phyloP scores from a whole-genome alignment of 2,888 invertebrate species.

The Pristionchus arcanus region DNA sequence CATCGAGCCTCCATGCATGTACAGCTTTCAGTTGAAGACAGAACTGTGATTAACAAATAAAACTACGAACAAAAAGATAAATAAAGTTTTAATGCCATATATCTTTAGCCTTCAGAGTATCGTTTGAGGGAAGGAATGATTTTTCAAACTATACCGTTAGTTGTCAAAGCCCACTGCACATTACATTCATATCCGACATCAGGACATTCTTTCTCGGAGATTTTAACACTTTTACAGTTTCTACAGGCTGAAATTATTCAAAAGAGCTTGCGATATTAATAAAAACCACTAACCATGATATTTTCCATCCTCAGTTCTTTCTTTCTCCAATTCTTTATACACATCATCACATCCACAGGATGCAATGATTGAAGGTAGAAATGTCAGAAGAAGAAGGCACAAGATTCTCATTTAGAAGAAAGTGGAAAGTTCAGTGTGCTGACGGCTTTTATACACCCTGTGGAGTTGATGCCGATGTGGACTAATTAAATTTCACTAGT shows the following conservation, averaged over 20 bases:
- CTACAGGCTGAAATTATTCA: not conserved
- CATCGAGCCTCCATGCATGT: not conserved
- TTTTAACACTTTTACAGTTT: not conserved
- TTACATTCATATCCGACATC: not conserved
- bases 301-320: not conserved
- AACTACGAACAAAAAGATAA: too few species aligned
- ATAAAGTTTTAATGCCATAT: too few species aligned
- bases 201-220: not conserved
- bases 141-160: not conserved
- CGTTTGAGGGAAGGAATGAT: not conserved
- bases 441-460: not conserved
- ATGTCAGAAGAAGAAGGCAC: not conserved
- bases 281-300: not conserved
- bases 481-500: not conserved
- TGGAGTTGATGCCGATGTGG: not conserved
- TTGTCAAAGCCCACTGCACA: not conserved
- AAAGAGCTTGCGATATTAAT: not conserved
- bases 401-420: not conserved
- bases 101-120: too few species aligned
- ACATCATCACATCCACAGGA: not conserved
- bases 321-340: not conserved
- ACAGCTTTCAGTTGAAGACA: not conserved
- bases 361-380: not conserved
- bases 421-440: not conserved
- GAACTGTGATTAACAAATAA: not conserved